Evolutionary conservation across 2,113 vertebrate genomes (phyloP), one percentile per base, ranked within the genome.

Genomic region (Gallinago paraguaiae): DNA sequence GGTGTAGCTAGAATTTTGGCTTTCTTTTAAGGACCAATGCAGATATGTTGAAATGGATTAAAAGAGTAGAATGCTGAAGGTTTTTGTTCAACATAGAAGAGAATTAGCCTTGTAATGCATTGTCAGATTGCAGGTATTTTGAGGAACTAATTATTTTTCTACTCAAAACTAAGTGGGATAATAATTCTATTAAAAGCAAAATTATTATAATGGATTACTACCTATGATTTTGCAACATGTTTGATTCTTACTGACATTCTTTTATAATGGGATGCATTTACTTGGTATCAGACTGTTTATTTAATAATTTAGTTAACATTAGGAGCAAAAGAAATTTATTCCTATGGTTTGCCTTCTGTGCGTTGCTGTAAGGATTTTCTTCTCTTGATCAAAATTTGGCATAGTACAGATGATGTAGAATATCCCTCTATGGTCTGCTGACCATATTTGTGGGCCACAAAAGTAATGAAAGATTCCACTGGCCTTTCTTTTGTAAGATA

Each of bases 341-440:
- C 79, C 93, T 65, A 74, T 93, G 56, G 39, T 56, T 97, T 90
- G 92, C 92, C 41, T 75, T 95, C 85, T 94, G 85, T 96, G 84
- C 77, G 92, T 68, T 60, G 48, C 70, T 96, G 25, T 90, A 91
- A 93, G 93, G 89, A 93, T 94, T 97, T 50, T 97, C 94, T 95
- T 95, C 86, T 72, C 92, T 96, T 76, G 63, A 97, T 98, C 97
- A 96, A 93, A 90, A 70, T 75, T 53, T 97, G 97, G 98, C 96
- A 89, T 88, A 95, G 63, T 82, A 79, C 70, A 92, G 84, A 94
- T 98, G 97, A 98, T 98, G 87, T 92, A 98, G 96, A 88, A 87
- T 91, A 95, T 68, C 72, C 82, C 85, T 92, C 54, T 86, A 81
- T 64, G 96, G 84, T 97, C 96, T 95, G 70, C 89, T 96, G 97